phyloP scores from a whole-genome alignment of 2,888 invertebrate species.

The Dorcus hopei region DNA sequence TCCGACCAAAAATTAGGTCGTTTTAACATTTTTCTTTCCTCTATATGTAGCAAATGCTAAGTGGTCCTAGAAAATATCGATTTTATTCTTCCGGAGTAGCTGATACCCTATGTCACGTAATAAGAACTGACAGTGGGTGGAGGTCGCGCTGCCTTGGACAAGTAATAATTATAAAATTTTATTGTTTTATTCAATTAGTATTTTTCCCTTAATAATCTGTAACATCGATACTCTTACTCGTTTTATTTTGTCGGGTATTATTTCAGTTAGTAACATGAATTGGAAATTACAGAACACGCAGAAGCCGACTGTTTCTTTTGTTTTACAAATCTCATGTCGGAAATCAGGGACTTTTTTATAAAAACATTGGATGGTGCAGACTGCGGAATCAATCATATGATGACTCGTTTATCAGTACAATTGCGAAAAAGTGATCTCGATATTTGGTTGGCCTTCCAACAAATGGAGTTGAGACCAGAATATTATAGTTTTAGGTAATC shows the following conservation, averaged over 20 bases:
- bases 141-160: no score
- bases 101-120: no score
- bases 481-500: slow-evolving; percentile 88
- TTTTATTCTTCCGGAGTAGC: no score
- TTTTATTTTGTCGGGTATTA: background rate
- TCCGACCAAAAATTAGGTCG: no score
- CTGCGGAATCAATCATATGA: slow-evolving; percentile 87
- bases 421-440: slow-evolving; percentile 73
- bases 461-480: slow-evolving; percentile 88
- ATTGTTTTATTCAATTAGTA: no score
- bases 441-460: slow-evolving; percentile 73
- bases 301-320: slow-evolving; percentile 98
- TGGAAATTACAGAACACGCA: slow-evolving; percentile 66
- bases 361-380: slow-evolving; percentile 91
- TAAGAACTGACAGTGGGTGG: no score
- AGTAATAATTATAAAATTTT: no score
- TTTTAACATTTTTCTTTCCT: no score
- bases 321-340: slow-evolving; percentile 97
- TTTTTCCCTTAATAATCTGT: no score
- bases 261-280: background rate
- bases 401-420: slow-evolving; percentile 75
- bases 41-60: no score
- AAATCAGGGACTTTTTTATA: slow-evolving; percentile 95
- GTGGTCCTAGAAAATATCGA: no score
- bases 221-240: background rate